Percentiles rank a stretch among this genome's conserved stretches.
phyloP scores from a whole-genome alignment of 1,140 invertebrate species.

The Brachystomella parvula region DNA sequence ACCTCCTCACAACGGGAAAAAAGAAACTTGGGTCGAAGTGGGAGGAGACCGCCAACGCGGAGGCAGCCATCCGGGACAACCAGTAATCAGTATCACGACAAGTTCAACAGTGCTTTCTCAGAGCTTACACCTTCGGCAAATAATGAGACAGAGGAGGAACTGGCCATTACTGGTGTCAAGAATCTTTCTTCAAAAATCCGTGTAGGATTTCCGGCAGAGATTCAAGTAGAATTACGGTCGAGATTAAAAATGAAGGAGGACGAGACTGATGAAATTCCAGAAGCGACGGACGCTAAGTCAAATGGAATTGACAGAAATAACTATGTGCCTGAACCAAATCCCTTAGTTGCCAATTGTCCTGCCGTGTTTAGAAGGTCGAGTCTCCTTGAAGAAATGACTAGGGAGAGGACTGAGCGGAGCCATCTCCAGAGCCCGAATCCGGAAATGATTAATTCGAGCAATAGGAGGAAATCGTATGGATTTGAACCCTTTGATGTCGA shows the following conservation, averaged over 20 bases:
- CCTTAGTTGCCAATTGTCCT: background rate
- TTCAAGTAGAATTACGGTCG: constrained; percentile 35
- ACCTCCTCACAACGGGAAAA: constrained; percentile 47
- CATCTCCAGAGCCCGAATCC: background rate
- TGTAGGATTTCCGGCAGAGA: constrained; percentile 37
- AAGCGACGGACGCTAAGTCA: background rate
- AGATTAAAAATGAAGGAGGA: constrained; percentile 14
- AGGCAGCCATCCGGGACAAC: constrained; percentile 34
- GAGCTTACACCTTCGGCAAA: background rate
- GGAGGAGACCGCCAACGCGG: constrained; percentile 46
- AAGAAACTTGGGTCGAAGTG: constrained; percentile 47
- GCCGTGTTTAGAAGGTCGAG: background rate
- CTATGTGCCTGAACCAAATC: background rate
- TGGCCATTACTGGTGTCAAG: constrained; percentile 24
- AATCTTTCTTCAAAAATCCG: constrained; percentile 37
- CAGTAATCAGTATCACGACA: background rate
- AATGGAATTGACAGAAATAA: background rate
- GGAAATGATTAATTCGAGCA: constrained; percentile 19
- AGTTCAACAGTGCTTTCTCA: background rate
- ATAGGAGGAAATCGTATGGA: constrained; percentile 33
- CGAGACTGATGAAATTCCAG: background rate
- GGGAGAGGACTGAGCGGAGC: background rate
- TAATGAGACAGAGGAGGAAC: background rate
- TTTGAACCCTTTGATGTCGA: constrained; percentile 26
- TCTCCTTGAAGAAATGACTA: background rate